phyloP scores from a whole-genome alignment of 2,113 vertebrate genomes.

The Gopherus evgoodei region DNA sequence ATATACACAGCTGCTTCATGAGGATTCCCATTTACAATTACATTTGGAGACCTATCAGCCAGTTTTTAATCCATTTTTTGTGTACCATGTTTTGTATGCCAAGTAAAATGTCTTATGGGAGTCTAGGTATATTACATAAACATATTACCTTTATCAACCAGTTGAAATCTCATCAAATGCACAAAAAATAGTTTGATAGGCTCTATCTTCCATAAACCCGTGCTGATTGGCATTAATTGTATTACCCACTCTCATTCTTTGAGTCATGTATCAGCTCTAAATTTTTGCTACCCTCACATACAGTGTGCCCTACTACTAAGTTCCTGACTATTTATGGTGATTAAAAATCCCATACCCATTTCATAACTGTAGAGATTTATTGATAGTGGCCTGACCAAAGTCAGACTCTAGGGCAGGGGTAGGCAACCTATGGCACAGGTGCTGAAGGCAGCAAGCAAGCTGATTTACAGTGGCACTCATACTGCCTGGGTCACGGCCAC shows the following conservation, averaged over 20 bases:
- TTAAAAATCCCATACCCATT: not conserved
- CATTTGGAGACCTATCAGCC: not conserved
- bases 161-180: not conserved
- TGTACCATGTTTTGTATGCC: not conserved
- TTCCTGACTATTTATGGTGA: fast-evolving
- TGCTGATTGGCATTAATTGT: not conserved
- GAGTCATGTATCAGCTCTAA: not conserved
- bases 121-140: not conserved
- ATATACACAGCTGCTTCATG: not conserved
- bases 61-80: not conserved
- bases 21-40: not conserved
- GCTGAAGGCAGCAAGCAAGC: no score
- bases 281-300: not conserved
- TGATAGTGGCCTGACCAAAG: not conserved
- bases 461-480: no score
- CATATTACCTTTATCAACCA: not conserved
- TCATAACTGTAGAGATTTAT: not conserved
- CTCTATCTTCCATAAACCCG: not conserved
- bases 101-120: not conserved
- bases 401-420: not conserved
- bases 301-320: not conserved
- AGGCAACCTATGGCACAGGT: no score
- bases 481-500: no score
- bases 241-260: not conserved
- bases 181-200: not conserved